These are phyloP conservation scores for Lota lota DNA, from an alignment of 2,113 vertebrate species.

Conservation along the genomic window DNA sequence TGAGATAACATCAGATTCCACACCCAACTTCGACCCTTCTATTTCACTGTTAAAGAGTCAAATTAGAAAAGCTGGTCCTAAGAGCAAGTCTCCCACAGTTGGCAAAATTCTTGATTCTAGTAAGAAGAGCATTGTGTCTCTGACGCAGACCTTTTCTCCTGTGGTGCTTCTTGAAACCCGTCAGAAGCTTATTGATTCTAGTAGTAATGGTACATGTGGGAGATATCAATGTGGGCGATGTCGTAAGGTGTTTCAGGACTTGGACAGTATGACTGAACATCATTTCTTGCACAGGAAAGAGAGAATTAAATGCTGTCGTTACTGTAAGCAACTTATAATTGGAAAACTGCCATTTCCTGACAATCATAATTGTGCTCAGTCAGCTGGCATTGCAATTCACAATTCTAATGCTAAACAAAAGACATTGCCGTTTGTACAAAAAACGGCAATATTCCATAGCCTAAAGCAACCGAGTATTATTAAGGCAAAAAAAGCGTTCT, in stretches of 20 bases:
- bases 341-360: slow-evolving; percentile 59
- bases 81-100: slow-evolving; percentile 56
- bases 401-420: slow-evolving; percentile 29
- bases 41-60: slow-evolving; percentile 54
- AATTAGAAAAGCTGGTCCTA: slow-evolving; percentile 48
- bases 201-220: slow-evolving; percentile 48
- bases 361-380: slow-evolving; percentile 62
- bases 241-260: slow-evolving; percentile 64
- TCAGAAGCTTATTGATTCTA: slow-evolving; percentile 65
- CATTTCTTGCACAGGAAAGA: slow-evolving; percentile 76
- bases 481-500: slow-evolving; percentile 57
- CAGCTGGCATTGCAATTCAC: slow-evolving; percentile 17
- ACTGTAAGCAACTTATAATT: slow-evolving; percentile 72
- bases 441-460: slow-evolving; percentile 45
- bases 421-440: slow-evolving; percentile 28
- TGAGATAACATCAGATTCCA: slow-evolving; percentile 37
- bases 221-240: slow-evolving; percentile 72
- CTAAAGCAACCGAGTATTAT: slow-evolving; percentile 10
- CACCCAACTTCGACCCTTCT: slow-evolving; percentile 40
- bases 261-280: slow-evolving; percentile 70
- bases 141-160: slow-evolving; percentile 72
- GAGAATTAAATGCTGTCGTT: slow-evolving; percentile 70
- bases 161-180: slow-evolving; percentile 76
- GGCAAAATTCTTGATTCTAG: slow-evolving; percentile 55
- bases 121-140: slow-evolving; percentile 59